These are phyloP conservation scores for Caloenas nicobarica DNA, from an alignment of 2,113 vertebrate species.

Conservation along the genomic window DNA sequence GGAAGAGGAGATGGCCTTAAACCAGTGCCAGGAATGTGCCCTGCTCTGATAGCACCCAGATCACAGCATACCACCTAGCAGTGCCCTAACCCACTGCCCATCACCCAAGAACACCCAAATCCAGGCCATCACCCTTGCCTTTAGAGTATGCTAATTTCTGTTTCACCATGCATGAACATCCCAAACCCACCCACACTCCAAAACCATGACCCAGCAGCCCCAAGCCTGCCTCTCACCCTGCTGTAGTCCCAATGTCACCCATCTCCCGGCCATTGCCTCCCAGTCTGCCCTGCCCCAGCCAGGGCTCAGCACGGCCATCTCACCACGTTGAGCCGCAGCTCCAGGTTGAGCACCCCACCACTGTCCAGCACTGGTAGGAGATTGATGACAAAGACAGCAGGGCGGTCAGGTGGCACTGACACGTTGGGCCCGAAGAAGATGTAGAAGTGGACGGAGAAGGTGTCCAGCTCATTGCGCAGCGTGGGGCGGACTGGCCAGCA, in stretches of 20 bases:
- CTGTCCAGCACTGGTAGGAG: conserved; percentile 95
- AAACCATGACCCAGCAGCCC: too few species aligned
- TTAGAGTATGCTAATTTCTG: not conserved
- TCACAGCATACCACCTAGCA: not conserved
- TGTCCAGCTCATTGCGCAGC: conserved; percentile 94
- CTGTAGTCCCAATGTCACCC: not conserved
- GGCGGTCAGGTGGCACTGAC: conserved; percentile 86
- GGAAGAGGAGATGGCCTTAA: not conserved
- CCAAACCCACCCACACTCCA: not conserved
- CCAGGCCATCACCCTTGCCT: too few species aligned
- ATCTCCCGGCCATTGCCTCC: not conserved
- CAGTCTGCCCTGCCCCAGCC: not conserved
- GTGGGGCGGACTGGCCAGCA: conserved; percentile 96
- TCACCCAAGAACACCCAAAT: not conserved
- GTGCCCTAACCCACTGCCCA: not conserved
- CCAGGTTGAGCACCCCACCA: conserved; percentile 93
- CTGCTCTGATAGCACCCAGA: not conserved
- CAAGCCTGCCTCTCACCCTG: too few species aligned
- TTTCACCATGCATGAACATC: not conserved
- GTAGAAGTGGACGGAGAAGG: conserved; percentile 98
- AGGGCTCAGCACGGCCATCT: not conserved
- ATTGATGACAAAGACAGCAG: conserved; percentile 91
- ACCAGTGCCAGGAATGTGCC: not conserved
- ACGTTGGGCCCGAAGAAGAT: conserved; percentile 98
- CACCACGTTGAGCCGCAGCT: conserved; percentile 93